Evolutionary conservation across 2,113 vertebrate genomes (phyloP).

Genomic region (Sclerurus mexicanus): DNA sequence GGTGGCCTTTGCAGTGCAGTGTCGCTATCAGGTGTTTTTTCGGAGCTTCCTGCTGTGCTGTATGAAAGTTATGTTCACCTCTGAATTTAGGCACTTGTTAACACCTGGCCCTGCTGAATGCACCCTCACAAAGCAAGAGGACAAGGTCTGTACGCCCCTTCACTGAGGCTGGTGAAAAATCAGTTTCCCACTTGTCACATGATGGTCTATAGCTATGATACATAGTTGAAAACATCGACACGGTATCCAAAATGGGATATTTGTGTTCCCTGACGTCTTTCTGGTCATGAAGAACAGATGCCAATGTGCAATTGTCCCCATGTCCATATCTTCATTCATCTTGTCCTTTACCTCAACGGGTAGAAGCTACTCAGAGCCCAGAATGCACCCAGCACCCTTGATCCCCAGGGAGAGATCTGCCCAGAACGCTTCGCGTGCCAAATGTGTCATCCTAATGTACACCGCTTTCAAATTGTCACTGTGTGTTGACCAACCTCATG

Average conservation of each 20-base stretch:
- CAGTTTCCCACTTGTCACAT: neutral
- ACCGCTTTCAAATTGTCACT: accelerated
- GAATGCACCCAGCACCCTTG: neutral
- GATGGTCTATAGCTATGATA: accelerated
- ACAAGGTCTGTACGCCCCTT: neutral
- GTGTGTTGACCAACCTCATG: accelerated
- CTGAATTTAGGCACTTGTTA: neutral
- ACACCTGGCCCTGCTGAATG: neutral
- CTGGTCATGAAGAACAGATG: neutral
- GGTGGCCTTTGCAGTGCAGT: neutral
- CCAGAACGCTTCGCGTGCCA: neutral
- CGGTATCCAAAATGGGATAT: neutral
- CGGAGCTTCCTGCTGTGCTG: neutral
- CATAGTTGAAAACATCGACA: neutral
- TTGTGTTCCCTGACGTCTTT: neutral
- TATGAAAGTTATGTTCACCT: neutral
- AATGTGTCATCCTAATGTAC: accelerated
- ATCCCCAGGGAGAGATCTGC: neutral
- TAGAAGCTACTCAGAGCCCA: neutral
- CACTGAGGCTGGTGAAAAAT: neutral
- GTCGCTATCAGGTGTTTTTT: neutral
- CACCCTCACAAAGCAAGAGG: neutral
- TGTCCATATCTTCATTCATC: neutral
- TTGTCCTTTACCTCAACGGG: neutral
- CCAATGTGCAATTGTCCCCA: too few species aligned